A percentile compares a stretch with the other conserved stretches of the same genome.
Evolutionary conservation across 2,113 vertebrate genomes (phyloP).

Genomic region (Neopipo cinnamomea): DNA sequence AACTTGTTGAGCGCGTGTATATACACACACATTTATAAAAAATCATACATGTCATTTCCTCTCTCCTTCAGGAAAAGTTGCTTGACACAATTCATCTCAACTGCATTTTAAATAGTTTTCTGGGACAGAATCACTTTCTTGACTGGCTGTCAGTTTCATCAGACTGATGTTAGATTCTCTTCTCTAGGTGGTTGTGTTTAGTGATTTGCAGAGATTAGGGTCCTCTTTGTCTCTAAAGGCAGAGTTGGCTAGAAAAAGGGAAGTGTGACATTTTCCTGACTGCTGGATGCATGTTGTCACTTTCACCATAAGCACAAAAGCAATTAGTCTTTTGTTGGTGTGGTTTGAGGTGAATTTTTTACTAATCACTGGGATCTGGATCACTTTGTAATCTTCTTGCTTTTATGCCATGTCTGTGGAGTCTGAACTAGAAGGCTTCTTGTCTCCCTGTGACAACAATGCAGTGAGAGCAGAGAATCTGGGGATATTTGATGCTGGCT

Average conservation of each 20-base stretch:
- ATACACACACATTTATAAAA: background rate
- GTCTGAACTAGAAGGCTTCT: background rate
- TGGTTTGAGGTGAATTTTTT: background rate
- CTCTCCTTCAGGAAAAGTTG: background rate
- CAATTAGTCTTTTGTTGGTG: background rate
- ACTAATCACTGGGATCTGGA: background rate
- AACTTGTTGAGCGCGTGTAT: background rate
- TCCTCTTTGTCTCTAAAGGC: background rate
- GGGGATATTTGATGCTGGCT: background rate
- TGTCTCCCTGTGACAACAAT: background rate
- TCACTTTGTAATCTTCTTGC: background rate
- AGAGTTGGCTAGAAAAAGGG: background rate
- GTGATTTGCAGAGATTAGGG: background rate
- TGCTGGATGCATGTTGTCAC: background rate
- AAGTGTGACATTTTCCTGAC: background rate
- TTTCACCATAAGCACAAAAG: background rate
- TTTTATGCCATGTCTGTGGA: background rate
- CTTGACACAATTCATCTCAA: background rate
- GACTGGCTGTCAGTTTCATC: background rate
- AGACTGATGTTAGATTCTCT: background rate
- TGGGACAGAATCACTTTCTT: background rate
- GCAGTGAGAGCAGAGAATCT: background rate
- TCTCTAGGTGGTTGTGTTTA: background rate
- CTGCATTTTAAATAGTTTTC: slow-evolving; percentile 16
- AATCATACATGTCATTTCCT: background rate